Percentiles rank a stretch among this genome's conserved stretches.
Conservation (phyloP, 2,888 invertebrate genomes). For the Tenodera sinensis region DNA sequence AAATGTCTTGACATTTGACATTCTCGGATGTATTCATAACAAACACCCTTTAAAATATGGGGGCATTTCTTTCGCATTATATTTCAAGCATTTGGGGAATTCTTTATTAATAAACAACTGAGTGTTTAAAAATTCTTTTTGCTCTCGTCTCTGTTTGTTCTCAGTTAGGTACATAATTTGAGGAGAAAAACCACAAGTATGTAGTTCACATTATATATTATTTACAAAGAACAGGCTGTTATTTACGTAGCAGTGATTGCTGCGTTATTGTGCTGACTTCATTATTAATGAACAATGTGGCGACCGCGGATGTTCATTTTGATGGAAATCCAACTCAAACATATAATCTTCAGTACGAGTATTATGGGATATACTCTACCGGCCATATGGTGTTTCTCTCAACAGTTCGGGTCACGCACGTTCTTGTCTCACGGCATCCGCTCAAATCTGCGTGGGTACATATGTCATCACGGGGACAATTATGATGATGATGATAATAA, state of each 20-base stretch:
- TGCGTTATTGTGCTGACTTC: neutral
- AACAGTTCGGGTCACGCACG: no score
- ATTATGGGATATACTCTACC: neutral
- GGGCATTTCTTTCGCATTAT: no score
- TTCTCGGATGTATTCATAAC: no score
- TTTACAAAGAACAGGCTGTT: neutral
- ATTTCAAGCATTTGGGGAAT: no score
- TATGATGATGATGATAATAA: no score
- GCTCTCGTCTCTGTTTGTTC: no score
- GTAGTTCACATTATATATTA: neutral
- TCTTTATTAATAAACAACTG: no score
- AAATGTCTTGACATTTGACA: no score
- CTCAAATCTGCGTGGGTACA: no score
- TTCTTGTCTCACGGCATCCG: neutral
- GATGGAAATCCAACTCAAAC: neutral
- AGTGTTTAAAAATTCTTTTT: no score
- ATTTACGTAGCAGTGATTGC: neutral
- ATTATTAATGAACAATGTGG: neutral
- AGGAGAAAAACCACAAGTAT: neutral
- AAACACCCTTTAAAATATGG: no score
- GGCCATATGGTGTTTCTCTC: neutral
- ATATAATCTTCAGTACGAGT: neutral
- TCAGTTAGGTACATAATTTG: neutral
- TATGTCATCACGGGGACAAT: no score
- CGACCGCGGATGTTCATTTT: neutral